These are phyloP conservation scores for Psammodynastes pulverulentus DNA, from an alignment of 2,113 vertebrate genomes.

Conservation along the genomic window DNA sequence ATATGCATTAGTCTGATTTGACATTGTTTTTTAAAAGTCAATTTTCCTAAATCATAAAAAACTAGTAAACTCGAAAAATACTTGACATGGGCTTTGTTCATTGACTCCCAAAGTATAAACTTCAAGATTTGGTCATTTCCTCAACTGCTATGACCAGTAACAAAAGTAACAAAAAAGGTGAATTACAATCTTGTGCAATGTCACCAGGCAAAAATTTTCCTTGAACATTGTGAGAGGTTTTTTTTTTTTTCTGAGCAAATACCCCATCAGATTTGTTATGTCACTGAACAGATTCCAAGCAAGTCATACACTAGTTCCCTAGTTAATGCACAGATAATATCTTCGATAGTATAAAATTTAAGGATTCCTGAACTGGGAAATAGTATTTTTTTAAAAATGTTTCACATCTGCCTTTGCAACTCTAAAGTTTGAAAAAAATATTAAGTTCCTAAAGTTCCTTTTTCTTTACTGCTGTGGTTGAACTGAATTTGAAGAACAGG, in stretches of 20 bases:
- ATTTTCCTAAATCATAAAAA: background rate
- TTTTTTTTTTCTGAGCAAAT: background rate
- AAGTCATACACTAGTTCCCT: background rate
- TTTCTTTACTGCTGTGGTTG: background rate
- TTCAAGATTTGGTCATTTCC: background rate
- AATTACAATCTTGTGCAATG: background rate
- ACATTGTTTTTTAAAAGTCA: background rate
- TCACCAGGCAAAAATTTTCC: background rate
- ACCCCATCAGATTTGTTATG: background rate
- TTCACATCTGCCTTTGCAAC: background rate
- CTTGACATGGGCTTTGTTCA: background rate
- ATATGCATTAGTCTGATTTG: background rate
- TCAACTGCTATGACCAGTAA: background rate
- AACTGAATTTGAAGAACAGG: conserved; percentile 19
- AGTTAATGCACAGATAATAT: background rate
- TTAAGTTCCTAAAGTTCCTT: background rate
- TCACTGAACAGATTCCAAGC: background rate
- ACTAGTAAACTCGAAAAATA: background rate
- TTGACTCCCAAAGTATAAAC: background rate
- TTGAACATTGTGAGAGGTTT: background rate
- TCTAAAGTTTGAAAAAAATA: background rate
- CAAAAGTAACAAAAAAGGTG: background rate
- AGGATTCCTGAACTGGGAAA: background rate
- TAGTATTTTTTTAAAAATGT: background rate
- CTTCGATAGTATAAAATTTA: background rate